phyloP scores from a whole-genome alignment of 2,888 invertebrate species.

The Aspidapion aeneum region DNA sequence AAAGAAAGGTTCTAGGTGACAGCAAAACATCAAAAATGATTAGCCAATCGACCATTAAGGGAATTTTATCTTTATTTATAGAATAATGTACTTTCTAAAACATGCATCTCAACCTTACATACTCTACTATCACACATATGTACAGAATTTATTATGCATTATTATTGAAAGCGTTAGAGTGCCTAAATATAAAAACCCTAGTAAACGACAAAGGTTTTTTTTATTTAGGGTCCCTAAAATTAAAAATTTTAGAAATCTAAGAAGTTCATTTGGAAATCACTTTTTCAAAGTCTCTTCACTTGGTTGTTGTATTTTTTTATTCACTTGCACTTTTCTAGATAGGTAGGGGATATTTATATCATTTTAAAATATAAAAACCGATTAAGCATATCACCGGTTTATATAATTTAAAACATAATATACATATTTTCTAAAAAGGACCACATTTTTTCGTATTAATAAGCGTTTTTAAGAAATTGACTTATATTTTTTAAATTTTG shows the following conservation, averaged over 20 bases:
- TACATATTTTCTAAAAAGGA: too few relatives aligned
- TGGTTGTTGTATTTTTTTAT: background rate
- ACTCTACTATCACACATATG: slow-evolving; percentile 39
- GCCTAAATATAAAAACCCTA: background rate
- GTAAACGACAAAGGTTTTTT: background rate
- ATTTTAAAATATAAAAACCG: too few relatives aligned
- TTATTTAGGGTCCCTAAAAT: background rate
- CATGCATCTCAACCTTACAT: slow-evolving; percentile 26
- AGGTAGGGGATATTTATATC: background rate
- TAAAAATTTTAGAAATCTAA: background rate
- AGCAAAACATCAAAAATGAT: too few relatives aligned
- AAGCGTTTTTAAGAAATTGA: too few relatives aligned
- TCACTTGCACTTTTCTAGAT: background rate
- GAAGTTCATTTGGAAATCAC: background rate
- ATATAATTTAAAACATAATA: too few relatives aligned
- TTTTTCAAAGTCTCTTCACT: background rate
- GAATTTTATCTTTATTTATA: slow-evolving; percentile 3
- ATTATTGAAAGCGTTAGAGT: background rate
- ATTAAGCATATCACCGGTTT: too few relatives aligned
- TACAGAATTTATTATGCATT: slow-evolving; percentile 40
- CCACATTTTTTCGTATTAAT: too few relatives aligned
- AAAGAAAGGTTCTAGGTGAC: too few relatives aligned
- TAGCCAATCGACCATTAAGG: too few relatives aligned
- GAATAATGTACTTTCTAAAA: slow-evolving; percentile 15
- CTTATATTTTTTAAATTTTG: too few relatives aligned